Evolutionary conservation across 2,113 vertebrate genomes (phyloP), one percentile per base, ranked within the genome.

Genomic region (Atractosteus spatula): DNA sequence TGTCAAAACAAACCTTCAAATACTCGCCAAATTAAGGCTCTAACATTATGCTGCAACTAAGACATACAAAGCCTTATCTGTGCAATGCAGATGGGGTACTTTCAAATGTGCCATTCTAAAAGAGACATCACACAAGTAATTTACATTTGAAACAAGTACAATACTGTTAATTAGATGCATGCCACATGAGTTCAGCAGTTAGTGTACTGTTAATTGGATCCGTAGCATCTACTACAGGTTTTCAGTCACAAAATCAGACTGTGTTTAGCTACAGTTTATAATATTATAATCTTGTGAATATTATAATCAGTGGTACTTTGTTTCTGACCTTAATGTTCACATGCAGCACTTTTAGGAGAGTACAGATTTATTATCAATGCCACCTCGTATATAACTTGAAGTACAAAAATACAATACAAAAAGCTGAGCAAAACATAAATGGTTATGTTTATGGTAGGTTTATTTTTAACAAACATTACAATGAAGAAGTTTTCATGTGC

Each of bases 121-220:
- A 29, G 29, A 12, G 17, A 65, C 62, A 16, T 41, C 62, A 62
- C 61, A n/a, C 17, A 42, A 65, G 14, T 16, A n/a, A 59, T 59
- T 59, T 59, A 29, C 62, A 65, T 65, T 11, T 65, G 8, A 65
- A 65, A 5, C 5, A 65, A 2, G 41, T 41, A 65, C 7, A 6
- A 8, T 41, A 29, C 13, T 65, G 62, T 65, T 12, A 41, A 65
- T 65, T 41, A 65, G 8, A 65, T 65, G 29, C 16, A 41, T 43
- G 29, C 7, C 62, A 41, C 17, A 41, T 8, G 8, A 10, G 41
- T 29, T 41, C 13, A 65, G 62, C 62, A 65, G 59, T 7, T 29
- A 65, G 62, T 8, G 41, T 65, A 29, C 41, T 65, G 29, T 65
- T 65, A 65, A 65, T 42, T 65, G 16, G 62, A 65, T 29, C 8